These are phyloP conservation scores for Corythornis leucogaster DNA, from an alignment of 2,797 vertebrate species.

Conservation along the genomic window DNA sequence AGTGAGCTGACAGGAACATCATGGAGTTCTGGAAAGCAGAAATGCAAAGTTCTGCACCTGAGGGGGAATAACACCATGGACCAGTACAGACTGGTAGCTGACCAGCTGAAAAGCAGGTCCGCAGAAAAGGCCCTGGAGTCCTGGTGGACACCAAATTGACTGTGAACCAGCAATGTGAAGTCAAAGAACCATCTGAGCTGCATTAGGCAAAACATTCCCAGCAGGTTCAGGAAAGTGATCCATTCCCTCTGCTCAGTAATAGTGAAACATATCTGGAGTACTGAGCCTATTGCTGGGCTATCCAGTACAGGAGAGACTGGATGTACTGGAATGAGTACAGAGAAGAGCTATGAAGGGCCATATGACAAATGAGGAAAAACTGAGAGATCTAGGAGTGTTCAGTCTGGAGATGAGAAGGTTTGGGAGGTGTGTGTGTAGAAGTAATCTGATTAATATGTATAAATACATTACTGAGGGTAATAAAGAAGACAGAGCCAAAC, in stretches of 20 bases:
- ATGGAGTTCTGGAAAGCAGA: not conserved
- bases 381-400: not conserved
- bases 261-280: not conserved
- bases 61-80: not conserved
- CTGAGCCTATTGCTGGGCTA: not conserved
- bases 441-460: not conserved
- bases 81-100: not conserved
- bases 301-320: not conserved
- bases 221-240: not conserved
- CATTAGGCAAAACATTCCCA: not conserved
- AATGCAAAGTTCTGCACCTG: not conserved
- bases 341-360: not conserved
- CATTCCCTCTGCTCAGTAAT: not conserved
- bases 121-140: not conserved
- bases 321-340: not conserved
- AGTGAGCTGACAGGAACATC: not conserved
- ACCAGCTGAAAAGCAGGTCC: not conserved
- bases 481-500: not conserved
- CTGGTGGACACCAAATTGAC: not conserved
- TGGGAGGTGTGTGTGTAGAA: accelerated
- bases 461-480: not conserved
- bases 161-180: not conserved
- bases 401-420: not conserved
- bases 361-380: not conserved
- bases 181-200: not conserved